phyloP scores from a whole-genome alignment of 1,140 invertebrate species.

The Megathymus violae region DNA sequence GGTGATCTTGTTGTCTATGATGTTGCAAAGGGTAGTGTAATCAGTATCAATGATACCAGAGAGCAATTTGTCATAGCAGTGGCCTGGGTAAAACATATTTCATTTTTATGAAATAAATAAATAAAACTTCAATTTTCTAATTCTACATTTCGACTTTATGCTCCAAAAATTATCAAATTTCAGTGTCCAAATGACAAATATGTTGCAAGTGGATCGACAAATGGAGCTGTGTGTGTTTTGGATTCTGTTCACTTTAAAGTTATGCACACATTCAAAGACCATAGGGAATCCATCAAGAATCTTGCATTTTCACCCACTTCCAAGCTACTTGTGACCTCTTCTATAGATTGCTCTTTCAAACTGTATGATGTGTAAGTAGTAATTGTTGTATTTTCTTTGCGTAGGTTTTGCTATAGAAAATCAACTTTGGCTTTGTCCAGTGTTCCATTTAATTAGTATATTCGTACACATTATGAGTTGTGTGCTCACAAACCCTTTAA shows the following conservation, averaged over 20 bases:
- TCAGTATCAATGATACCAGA: slow-evolving; percentile 95
- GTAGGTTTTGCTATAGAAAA: too few relatives aligned
- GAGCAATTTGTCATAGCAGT: slow-evolving; percentile 98
- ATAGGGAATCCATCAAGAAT: slow-evolving; percentile 96
- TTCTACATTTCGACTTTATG: too few relatives aligned
- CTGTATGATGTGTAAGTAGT: slow-evolving; percentile 46
- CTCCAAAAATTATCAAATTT: slow-evolving; percentile 13
- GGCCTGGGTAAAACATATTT: slow-evolving; percentile 91
- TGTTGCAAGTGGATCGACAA: slow-evolving; percentile 95
- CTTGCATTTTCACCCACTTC: slow-evolving; percentile 97
- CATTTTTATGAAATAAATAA: too few relatives aligned
- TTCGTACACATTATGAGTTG: too few relatives aligned
- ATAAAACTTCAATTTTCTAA: too few relatives aligned
- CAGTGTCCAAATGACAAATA: slow-evolving; percentile 97
- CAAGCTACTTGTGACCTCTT: slow-evolving; percentile 94
- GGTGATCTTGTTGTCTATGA: slow-evolving; percentile 96
- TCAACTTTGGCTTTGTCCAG: too few relatives aligned
- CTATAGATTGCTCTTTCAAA: slow-evolving; percentile 97
- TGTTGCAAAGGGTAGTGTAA: slow-evolving; percentile 92
- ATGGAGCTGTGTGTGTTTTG: slow-evolving; percentile 97
- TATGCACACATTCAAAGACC: slow-evolving; percentile 95
- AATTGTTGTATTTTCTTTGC: too few relatives aligned
- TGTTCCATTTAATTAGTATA: too few relatives aligned
- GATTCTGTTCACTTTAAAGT: slow-evolving; percentile 95
- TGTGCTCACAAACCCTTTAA: too few relatives aligned